Base-by-base conservation (phyloP, 2,888 invertebrate species). In the Galeruca laticollis region DNA sequence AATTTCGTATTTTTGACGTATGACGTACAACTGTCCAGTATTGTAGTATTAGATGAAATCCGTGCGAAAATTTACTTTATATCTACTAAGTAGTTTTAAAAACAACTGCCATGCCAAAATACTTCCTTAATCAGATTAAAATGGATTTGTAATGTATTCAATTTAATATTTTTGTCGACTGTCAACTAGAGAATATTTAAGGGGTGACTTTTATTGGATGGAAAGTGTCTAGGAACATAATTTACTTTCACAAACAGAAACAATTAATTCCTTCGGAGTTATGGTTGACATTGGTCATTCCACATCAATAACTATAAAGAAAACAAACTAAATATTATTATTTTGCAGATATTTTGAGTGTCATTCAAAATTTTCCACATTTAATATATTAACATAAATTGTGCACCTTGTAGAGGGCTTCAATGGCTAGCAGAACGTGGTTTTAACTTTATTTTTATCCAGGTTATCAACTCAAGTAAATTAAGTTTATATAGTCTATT, bases 101-200 rank as follows among this genome's bases (percentile, higher is more conserved):
- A 69, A 73, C 71, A 71, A 73, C 68, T 74, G 74, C 74, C 74
- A 74, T 74, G 68, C 71, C 71, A 73, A 72, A 66, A 60, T 60
- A 72, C 64, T 62, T 64, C 62, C 59, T 61, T 54, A 62, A 68
- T 66, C 15, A 65, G 64, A 20, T 57, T 15, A 21, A 65, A 8
- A 66, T 66, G 66, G 66, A 59, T 66, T 65, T 65, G 61, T 60
- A 65, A 60, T 64, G 59, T 31, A 47, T 33, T 59, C 26, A 49
- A 35, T 57, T 40, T 31, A 56, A 60, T 63, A 43, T 63, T 67
- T 26, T 66, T 67, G 47, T 26, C 43, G 56, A 21, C 66, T 57
- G 5, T 60, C 26, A 56, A 10, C 18, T 65, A 52, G 8, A 56
- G 47, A 15, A 51, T 31, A 40, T 47, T 56, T 26, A 33, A 10